Evolutionary conservation across 2,888 invertebrate genomes (phyloP), one percentile per base, ranked within the genome.

Genomic region (Clistopyga incitator): DNA sequence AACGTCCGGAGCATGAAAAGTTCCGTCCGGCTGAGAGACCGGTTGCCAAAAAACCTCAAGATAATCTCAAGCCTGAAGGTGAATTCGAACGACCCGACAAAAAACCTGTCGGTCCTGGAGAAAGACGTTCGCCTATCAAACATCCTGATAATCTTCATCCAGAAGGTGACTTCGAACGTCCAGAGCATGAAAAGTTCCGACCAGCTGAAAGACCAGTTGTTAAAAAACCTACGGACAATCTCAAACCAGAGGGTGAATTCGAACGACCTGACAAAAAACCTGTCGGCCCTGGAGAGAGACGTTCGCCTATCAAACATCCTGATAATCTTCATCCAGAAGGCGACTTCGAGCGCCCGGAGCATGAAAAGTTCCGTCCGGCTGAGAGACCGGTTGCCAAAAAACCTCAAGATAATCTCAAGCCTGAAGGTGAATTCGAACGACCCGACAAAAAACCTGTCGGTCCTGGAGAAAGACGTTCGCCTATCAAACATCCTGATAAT

Each of bases 401-500:
- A 84, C 94, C 94, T 0, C 86, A 91, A 6, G 88, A 86, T 91
- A 94, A 95, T 86, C 88, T 95, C 0, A 81, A 72, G 20, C 82
- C 20, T 83, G 91, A 90, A 42, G 90, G 90, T 1, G 93, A 92
- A 18, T 94, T 94, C 82, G 93, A 71, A 15, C 90, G 91, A 52
- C 94, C 94, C 0, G 92, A 93, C 74, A 93, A 93, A 61, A 91
- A 92, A 2, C 88, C 92, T 25, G 89, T 91, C 25, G 89, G 89
- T 3, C 94, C 94, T 3, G 93, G 93, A 75, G 86, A 93, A 92
- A 94, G 94, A 88, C 93, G 94, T 52, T 91, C 94, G 3, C 94
- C 94, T 61, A 93, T 93, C 74, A 94, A 92, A 86, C 94, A 93
- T 45, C 91, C 88, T 94, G 96, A 96, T 88, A 96, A 94, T 86